These are phyloP conservation scores for Parascotia fuliginaria DNA, from an alignment of 2,888 invertebrate species.

Conservation along the genomic window DNA sequence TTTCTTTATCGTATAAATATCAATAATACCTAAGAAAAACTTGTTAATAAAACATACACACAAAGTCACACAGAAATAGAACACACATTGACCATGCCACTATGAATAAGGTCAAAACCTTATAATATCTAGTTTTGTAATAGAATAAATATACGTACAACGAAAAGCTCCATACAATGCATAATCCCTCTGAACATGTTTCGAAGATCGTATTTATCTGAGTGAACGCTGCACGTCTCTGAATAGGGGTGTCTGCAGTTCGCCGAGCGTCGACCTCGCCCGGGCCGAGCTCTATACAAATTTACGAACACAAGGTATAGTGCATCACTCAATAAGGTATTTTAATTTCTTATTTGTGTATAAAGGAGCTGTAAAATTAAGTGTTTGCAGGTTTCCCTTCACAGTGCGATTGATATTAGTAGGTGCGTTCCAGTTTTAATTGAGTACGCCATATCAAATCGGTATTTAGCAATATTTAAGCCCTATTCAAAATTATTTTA, in stretches of 20 bases:
- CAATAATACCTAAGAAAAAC: no score
- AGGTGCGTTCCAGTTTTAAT: conserved; percentile 5
- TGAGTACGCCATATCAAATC: neutral
- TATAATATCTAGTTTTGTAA: neutral
- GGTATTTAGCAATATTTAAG: neutral
- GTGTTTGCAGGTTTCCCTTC: conserved; percentile 9
- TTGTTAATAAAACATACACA: no score
- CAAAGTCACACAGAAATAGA: no score
- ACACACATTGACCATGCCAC: no score
- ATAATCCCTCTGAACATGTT: neutral
- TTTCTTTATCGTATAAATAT: no score
- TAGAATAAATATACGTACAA: neutral
- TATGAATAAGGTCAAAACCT: neutral
- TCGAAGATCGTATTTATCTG: neutral
- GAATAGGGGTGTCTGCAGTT: neutral
- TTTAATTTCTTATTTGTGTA: conserved; percentile 9
- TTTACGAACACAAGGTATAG: neutral
- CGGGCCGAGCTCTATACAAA: conserved; percentile 2
- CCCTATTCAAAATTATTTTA: neutral
- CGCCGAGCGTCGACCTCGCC: neutral
- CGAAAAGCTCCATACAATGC: neutral
- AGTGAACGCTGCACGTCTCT: neutral
- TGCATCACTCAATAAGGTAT: conserved; percentile 5
- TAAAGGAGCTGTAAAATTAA: conserved; percentile 1
- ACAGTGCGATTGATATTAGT: neutral